phyloP scores from a whole-genome alignment of 2,888 invertebrate species.

The Aleiodes leptofemur region DNA sequence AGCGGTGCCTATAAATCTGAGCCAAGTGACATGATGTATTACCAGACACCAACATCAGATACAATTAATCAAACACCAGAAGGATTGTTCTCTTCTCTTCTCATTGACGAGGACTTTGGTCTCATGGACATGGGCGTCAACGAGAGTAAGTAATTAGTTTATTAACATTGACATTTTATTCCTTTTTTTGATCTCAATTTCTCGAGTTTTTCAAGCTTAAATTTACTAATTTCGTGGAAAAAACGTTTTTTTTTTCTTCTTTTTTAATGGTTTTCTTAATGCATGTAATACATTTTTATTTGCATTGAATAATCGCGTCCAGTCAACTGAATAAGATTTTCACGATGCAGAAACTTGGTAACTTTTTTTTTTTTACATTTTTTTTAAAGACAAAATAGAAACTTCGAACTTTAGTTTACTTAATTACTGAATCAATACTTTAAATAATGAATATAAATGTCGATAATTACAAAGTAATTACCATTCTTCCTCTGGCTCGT shows the following conservation, averaged over 20 bases:
- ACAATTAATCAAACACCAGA: slow-evolving; percentile 86
- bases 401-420: no score
- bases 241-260: slow-evolving; percentile 10
- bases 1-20: slow-evolving; percentile 82
- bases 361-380: background rate
- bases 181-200: slow-evolving; percentile 1
- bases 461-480: slow-evolving; percentile 63
- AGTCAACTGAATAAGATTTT: background rate
- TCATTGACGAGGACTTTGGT: slow-evolving; percentile 73
- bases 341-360: background rate
- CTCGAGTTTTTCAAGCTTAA: background rate
- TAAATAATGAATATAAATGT: background rate
- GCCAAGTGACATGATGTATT: slow-evolving; percentile 87
- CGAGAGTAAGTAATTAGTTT: slow-evolving; percentile 81
- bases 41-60: slow-evolving; percentile 78
- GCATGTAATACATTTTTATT: slow-evolving; percentile 26
- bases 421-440: no score
- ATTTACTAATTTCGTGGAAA: background rate
- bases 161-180: slow-evolving; percentile 24
- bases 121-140: slow-evolving; percentile 95
- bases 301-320: background rate
- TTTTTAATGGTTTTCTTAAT: background rate
- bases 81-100: slow-evolving; percentile 90
- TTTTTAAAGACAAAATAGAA: no score
- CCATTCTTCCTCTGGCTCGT: slow-evolving; percentile 79